Conservation (phyloP, 2,797 vertebrate species). For the Fistularia tabacaria region DNA sequence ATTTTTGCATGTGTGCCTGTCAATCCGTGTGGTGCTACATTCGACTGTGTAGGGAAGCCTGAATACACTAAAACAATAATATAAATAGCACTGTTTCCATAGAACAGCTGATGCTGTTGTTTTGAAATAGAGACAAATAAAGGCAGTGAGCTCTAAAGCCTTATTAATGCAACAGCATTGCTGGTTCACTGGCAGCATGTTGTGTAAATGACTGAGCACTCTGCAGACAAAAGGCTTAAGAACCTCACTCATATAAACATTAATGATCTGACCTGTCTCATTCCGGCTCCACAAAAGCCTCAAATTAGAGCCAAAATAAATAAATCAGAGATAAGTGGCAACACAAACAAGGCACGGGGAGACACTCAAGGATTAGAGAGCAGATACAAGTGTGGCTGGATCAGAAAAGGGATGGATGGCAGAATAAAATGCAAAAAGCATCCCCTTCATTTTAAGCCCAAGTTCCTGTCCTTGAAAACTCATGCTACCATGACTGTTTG, state of each 20-base stretch:
- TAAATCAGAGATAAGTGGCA: conserved; percentile 39
- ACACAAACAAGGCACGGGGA: conserved; percentile 15
- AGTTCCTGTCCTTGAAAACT: neutral
- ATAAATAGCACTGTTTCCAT: too few species aligned
- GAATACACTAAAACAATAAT: too few species aligned
- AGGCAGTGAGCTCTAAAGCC: conserved; percentile 40
- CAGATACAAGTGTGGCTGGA: neutral
- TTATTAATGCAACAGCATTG: conserved; percentile 47
- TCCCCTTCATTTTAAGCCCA: neutral
- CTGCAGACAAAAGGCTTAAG: conserved; percentile 59
- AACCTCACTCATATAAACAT: conserved; percentile 57
- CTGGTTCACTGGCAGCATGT: conserved; percentile 32
- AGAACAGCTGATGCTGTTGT: conserved; percentile 11
- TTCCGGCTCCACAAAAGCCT: conserved; percentile 46
- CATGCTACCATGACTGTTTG: neutral
- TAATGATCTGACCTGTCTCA: conserved; percentile 64
- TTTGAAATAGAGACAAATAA: conserved; percentile 43
- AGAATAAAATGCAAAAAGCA: neutral
- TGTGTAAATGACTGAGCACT: conserved; percentile 50
- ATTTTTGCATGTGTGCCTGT: neutral
- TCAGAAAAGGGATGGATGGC: neutral
- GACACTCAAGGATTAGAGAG: conserved; percentile 31
- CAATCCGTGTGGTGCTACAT: too few species aligned
- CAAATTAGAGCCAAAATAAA: conserved; percentile 61
- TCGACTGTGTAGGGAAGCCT: too few species aligned